Percentiles rank a stretch among this genome's conserved stretches.
phyloP scores from a whole-genome alignment of 2,888 invertebrate genomes.

The Dasysyrphus tricinctus region DNA sequence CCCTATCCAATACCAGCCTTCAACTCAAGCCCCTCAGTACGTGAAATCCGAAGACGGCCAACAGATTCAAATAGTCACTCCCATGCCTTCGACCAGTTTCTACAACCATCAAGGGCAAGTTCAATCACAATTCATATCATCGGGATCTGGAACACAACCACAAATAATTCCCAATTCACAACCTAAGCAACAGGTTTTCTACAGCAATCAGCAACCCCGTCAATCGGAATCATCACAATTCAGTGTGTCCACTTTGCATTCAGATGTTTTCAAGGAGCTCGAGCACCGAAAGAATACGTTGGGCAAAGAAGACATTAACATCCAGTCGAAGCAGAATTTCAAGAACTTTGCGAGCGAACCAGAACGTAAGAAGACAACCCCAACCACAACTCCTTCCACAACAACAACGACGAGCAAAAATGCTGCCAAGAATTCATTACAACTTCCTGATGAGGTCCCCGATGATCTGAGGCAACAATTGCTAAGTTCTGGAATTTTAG shows the following conservation, averaged over 20 bases:
- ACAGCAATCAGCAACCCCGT: conserved; percentile 68
- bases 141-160: conserved; percentile 77
- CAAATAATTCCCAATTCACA: conserved; percentile 79
- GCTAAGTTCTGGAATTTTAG: conserved; percentile 92
- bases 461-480: conserved; percentile 93
- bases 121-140: conserved; percentile 60
- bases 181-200: conserved; percentile 78
- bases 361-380: neutral
- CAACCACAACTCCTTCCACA: conserved; percentile 61
- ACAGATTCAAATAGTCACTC: conserved; percentile 82
- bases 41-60: conserved; percentile 81
- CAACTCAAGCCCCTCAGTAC: conserved; percentile 79
- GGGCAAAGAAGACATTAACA: conserved; percentile 49
- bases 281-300: conserved; percentile 77
- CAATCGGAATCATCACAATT: conserved; percentile 78
- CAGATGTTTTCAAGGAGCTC: conserved; percentile 82
- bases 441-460: conserved; percentile 93
- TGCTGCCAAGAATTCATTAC: conserved; percentile 82
- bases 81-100: conserved; percentile 79
- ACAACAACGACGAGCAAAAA: conserved; percentile 74
- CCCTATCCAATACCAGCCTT: conserved; percentile 68
- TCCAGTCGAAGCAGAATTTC: conserved; percentile 53
- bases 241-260: conserved; percentile 82
- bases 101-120: conserved; percentile 78
- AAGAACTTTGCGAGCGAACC: conserved; percentile 19